phyloP scores from a whole-genome alignment of 1,140 invertebrate genomes.

The Nymphalis io region DNA sequence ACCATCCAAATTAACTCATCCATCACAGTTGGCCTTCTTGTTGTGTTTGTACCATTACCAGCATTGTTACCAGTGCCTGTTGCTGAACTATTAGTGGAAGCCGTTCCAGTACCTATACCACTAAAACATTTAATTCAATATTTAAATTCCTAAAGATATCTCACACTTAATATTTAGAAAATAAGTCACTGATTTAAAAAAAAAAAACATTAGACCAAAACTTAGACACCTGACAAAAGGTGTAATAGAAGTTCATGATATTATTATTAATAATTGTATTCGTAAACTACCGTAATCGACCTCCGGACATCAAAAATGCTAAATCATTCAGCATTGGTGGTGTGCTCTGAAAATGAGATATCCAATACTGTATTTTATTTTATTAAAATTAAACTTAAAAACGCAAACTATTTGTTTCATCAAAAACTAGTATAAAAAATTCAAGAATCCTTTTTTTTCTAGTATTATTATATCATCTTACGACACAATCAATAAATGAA shows the following conservation, averaged over 20 bases:
- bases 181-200: too few species aligned
- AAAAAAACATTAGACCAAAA: too few species aligned
- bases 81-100: conserved; percentile 3
- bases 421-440: too few species aligned
- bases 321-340: conserved; percentile 66
- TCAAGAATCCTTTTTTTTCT: too few species aligned
- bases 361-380: not conserved
- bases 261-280: not conserved
- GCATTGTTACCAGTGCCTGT: conserved; percentile 6
- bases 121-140: conserved; percentile 10
- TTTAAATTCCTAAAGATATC: not conserved
- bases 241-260: too few species aligned
- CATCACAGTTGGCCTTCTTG: conserved; percentile 54
- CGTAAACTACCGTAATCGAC: conserved; percentile 55
- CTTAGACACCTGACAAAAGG: too few species aligned
- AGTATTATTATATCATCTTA: too few species aligned
- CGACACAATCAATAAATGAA: too few species aligned
- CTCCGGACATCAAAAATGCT: conserved; percentile 68
- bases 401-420: too few species aligned
- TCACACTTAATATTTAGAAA: not conserved
- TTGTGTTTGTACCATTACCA: conserved; percentile 7
- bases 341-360: conserved; percentile 49
- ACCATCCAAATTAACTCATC: conserved; percentile 71
- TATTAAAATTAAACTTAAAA: not conserved
- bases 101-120: conserved; percentile 19